Base-by-base conservation (phyloP, 2,113 vertebrate genomes). In the Protobothrops flavoviridis region DNA sequence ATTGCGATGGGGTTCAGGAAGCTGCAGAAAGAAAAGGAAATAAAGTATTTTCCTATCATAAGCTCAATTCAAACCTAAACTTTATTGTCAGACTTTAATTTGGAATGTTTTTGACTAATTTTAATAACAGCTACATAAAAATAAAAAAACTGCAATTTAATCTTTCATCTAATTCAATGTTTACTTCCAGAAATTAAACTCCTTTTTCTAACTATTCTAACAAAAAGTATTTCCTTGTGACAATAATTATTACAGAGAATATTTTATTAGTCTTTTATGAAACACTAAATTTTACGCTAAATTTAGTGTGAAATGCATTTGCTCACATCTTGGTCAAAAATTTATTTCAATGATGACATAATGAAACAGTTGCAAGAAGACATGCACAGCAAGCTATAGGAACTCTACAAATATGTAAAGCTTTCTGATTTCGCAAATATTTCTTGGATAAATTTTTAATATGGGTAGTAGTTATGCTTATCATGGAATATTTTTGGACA, bases 291-390 rank as follows among this genome's bases (percentile, higher is more conserved):
- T 90, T 56, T 56, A 56, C 17, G 20, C 55, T 56, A 56, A 12
- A 74, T 0, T 26, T 12, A 48, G 92, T 74, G n/a, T 92, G 1
- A 64, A 64, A 52, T 48, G 23, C 10, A 89, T 89, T 59, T 23
- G 74, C 86, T 94, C 89, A 92, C 85, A 93, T 87, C 90, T 81
- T 81, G 17, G 21, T 92, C 21, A 8, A 74, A 95, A 88, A 92
- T 11, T 0, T 59, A 21, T 5, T 86, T 33, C 64, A 93, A 26
- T 61, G 39, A 45, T 61, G 23, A 61, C 29, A 61, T 4, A 85
- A 39, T 55, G 15, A 69, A 69, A 64, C 61, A 85, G 50, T 55
- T 81, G 53, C 21, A 48, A 52, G 61, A 29, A 33, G 45, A 91
- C 17, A 20, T 17, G 20, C 29, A 74, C 29, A 50, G 9, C 21